These are phyloP conservation scores for Protomyctophum bolini DNA, from an alignment of 2,113 vertebrate genomes.

Conservation along the genomic window DNA sequence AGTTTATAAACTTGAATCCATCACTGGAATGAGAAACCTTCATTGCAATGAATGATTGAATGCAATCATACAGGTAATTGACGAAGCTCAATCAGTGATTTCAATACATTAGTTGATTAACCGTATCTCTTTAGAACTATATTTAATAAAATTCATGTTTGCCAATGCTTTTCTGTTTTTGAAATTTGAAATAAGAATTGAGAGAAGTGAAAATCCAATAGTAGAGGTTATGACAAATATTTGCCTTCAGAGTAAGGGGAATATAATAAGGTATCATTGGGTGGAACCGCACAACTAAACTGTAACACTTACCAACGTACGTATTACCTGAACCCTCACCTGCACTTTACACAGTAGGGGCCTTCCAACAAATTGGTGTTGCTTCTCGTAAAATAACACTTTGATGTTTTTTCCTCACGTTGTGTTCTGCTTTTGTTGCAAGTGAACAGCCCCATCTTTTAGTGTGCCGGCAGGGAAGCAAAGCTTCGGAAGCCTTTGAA, in stretches of 20 bases:
- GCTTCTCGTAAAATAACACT: slow-evolving; percentile 33
- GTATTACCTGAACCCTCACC: slow-evolving; percentile 59
- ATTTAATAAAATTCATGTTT: too few species aligned
- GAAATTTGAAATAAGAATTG: too few species aligned
- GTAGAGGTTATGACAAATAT: slow-evolving; percentile 2
- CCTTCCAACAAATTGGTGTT: slow-evolving; percentile 25
- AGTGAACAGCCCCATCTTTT: slow-evolving; percentile 53
- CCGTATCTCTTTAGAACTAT: too few species aligned
- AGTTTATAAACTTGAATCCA: not conserved
- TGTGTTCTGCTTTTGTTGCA: slow-evolving; percentile 59
- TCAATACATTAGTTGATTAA: too few species aligned
- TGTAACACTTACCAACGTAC: slow-evolving; percentile 28
- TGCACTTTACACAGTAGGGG: slow-evolving; percentile 61
- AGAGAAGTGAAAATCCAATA: too few species aligned
- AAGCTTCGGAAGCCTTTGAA: slow-evolving; percentile 50
- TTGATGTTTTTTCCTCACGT: slow-evolving; percentile 56
- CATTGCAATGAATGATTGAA: too few species aligned
- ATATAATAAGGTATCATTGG: slow-evolving; percentile 45
- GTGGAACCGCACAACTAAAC: slow-evolving; percentile 29
- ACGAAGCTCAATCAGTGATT: too few species aligned
- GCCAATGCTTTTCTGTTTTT: too few species aligned
- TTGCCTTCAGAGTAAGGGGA: not conserved
- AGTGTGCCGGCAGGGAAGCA: slow-evolving; percentile 44
- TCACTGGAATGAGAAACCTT: too few species aligned
- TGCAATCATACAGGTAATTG: too few species aligned